Percentiles rank a stretch among this genome's conserved stretches.
Evolutionary conservation across 2,797 vertebrate genomes (phyloP).

Genomic region (Siniperca obscura): DNA sequence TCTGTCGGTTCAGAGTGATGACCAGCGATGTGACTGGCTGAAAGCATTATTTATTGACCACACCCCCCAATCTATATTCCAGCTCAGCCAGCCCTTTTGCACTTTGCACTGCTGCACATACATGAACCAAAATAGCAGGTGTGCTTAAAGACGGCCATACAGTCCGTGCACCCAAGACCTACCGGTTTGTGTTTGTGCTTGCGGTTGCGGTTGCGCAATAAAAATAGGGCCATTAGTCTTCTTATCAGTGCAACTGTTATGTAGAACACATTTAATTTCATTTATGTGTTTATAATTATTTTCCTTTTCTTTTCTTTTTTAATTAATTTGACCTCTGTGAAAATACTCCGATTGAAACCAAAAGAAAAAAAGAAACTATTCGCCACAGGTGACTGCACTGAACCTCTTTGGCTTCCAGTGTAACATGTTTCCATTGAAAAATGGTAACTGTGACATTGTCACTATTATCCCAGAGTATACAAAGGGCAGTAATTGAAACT

Average conservation of each 20-base stretch:
- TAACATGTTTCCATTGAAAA: constrained; percentile 24
- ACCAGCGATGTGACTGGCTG: neutral
- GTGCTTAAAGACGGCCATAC: neutral
- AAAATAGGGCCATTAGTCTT: neutral
- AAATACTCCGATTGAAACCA: constrained; percentile 11
- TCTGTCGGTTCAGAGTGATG: neutral
- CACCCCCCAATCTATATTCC: neutral
- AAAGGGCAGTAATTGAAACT: constrained; percentile 30
- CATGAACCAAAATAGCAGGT: neutral
- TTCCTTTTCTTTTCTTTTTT: neutral
- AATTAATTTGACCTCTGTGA: constrained; percentile 7
- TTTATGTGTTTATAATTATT: neutral
- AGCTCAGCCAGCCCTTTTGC: neutral
- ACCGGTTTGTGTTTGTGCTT: neutral
- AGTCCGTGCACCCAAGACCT: neutral
- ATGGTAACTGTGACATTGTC: constrained; percentile 35
- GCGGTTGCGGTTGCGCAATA: neutral
- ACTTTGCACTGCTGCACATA: neutral
- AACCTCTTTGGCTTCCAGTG: constrained; percentile 27
- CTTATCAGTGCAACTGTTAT: neutral
- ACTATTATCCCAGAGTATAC: constrained; percentile 31
- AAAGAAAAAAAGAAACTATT: neutral
- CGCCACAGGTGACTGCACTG: constrained; percentile 15
- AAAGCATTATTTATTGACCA: neutral
- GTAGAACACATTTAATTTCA: neutral